Conservation (phyloP, 2,888 invertebrate genomes). For the Odontocolon sp. region DNA sequence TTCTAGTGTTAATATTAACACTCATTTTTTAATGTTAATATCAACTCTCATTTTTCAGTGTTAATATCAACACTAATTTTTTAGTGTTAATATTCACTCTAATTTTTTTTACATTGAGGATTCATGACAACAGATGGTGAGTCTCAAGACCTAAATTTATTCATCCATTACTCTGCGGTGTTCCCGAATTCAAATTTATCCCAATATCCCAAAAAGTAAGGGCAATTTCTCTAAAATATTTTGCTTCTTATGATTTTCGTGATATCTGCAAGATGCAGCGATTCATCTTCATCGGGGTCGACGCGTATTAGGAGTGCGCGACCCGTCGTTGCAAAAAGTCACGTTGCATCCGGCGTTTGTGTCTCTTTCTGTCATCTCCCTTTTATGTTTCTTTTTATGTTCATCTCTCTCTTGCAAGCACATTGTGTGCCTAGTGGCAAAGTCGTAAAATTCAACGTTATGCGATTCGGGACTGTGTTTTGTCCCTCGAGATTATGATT, state of each 20-base stretch:
- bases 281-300: slow-evolving; percentile 56
- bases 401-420: slow-evolving; percentile 2
- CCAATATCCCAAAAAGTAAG: too few species aligned
- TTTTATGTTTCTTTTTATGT: slow-evolving; percentile 43
- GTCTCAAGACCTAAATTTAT: too few species aligned
- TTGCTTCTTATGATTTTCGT: neutral
- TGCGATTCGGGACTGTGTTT: slow-evolving; percentile 75
- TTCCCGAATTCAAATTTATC: too few species aligned
- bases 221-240: too few species aligned
- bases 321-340: slow-evolving; percentile 70
- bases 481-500: slow-evolving; percentile 77
- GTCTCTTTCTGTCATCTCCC: slow-evolving; percentile 59
- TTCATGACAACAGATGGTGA: too few species aligned
- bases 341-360: slow-evolving; percentile 71
- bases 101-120: too few species aligned
- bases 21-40: too few species aligned
- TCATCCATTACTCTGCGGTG: too few species aligned
- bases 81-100: too few species aligned
- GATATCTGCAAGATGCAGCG: slow-evolving; percentile 18
- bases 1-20: too few species aligned
- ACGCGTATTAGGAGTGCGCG: slow-evolving; percentile 50
- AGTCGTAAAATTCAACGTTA: slow-evolving; percentile 77
- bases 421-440: slow-evolving; percentile 60
- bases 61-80: too few species aligned
- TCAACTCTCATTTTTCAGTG: too few species aligned